Percentiles rank a stretch among this genome's conserved stretches.
These are phyloP conservation scores for Parthenolecanium corni DNA, from an alignment of 2,888 invertebrate genomes.

Conservation along the genomic window DNA sequence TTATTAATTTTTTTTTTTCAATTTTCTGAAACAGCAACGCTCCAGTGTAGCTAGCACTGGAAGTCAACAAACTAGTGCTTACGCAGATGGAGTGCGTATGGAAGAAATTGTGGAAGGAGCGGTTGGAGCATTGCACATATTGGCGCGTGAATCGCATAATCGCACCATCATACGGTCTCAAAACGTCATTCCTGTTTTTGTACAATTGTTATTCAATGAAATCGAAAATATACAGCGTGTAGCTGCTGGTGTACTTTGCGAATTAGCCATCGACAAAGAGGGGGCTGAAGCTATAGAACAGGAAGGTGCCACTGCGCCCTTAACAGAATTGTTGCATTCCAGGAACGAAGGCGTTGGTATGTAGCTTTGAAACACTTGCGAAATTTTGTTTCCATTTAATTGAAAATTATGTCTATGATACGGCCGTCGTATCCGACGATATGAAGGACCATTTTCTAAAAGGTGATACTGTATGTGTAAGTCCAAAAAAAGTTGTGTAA, in stretches of 20 bases:
- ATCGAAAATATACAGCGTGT: constrained; percentile 96
- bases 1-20: no score
- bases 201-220: constrained; percentile 90
- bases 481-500: no score
- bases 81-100: constrained; percentile 95
- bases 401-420: no score
- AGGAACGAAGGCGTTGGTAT: constrained; percentile 85
- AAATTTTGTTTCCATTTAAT: neutral
- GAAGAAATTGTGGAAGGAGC: constrained; percentile 98
- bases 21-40: constrained; percentile 49
- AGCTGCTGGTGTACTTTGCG: constrained; percentile 92
- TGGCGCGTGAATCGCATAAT: constrained; percentile 88
- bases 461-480: no score
- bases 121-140: constrained; percentile 92
- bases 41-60: constrained; percentile 55
- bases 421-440: no score
- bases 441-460: no score
- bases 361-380: constrained; percentile 33
- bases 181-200: constrained; percentile 90
- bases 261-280: constrained; percentile 91
- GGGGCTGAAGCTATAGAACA: constrained; percentile 95
- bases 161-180: constrained; percentile 83
- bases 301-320: constrained; percentile 89
- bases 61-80: constrained; percentile 45
- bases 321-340: constrained; percentile 90